These are phyloP conservation scores for Metacarcinus magister DNA, from an alignment of 2,888 invertebrate species.

Conservation along the genomic window DNA sequence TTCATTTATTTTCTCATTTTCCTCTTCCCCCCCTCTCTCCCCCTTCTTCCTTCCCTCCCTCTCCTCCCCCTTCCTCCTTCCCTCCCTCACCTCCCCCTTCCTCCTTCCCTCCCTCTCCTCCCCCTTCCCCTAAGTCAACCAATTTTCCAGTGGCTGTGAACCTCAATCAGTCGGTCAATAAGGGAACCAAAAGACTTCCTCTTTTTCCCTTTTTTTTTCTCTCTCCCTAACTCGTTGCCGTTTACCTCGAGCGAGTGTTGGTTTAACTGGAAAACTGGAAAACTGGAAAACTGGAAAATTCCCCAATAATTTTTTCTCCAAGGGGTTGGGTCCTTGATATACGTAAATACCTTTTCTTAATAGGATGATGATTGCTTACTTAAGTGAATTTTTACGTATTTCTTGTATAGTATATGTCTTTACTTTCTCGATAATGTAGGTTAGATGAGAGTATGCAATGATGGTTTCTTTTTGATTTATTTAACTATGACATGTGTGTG, in stretches of 20 bases:
- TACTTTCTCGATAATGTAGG: too few species aligned
- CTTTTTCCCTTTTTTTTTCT: background rate
- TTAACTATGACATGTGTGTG: too few species aligned
- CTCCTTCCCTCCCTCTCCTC: background rate
- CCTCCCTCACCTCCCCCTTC: background rate
- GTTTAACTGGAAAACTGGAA: background rate
- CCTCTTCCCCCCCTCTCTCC: background rate
- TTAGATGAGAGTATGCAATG: too few species aligned
- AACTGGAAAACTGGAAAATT: background rate
- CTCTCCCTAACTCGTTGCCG: background rate
- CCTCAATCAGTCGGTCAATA: constrained; percentile 36
- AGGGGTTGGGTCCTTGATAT: too few species aligned
- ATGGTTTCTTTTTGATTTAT: too few species aligned
- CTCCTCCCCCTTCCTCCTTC: background rate
- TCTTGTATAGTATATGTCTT: too few species aligned
- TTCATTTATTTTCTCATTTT: background rate
- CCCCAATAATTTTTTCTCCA: background rate
- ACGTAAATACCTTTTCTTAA: too few species aligned
- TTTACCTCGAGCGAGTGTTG: background rate
- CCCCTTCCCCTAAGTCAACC: background rate
- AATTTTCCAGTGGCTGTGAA: constrained; percentile 21
- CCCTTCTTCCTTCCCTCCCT: background rate
- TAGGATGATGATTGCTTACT: too few species aligned
- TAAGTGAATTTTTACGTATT: too few species aligned
- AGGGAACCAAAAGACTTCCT: constrained; percentile 12